Base-by-base conservation (phyloP, 2,888 invertebrate species). In the Sclerodermus sp. region DNA sequence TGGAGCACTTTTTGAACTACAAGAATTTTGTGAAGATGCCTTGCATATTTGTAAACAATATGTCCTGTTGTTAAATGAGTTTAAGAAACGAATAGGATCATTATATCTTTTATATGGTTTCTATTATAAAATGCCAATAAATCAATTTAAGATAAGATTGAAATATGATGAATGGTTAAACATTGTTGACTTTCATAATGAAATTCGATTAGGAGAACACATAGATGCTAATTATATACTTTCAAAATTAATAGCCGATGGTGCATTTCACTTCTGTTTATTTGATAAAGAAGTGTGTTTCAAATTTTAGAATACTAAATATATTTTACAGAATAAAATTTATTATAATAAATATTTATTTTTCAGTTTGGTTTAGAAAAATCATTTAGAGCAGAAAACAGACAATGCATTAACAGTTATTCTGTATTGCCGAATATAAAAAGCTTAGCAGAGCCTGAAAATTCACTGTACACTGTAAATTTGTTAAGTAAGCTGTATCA, bases 201-300 rank as follows among this genome's bases (percentile, higher is more conserved):
- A 70, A 45, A 66, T 77, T n/a, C 66, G 53, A 47, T 60, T 67
- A 23, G 68, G 63, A 1, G 67, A 76, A 49, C 70, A 73, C 42
- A 61, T 68, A 9, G 76, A 77, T 57, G 76, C 76, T 4, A 71
- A 72, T 51, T 77, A 69, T 39, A 67, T 77, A 44, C 66, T 77
- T 8, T 66, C 67, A 2, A 76, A 75, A 53, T 45, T 77, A 44
- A 66, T 77, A 8, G 40, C 51, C 0, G 68, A 70, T 29, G 59
- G 65, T 55, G 74, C 71, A 12, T 77, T 74, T 55, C 17, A 54
- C 29, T 60, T 70, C 45, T 67, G 67, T 39, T 42, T 71, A 6
- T 70, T 67, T 36, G 60, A 68, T 17, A 58, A 48, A 45, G 75
- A 77, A 64, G 77, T 77, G 63, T 14, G 34, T 49, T 16, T 31